Percentiles rank a stretch among this genome's conserved stretches.
Evolutionary conservation across 2,113 vertebrate species (phyloP).

Genomic region (Rhipidura dahli): DNA sequence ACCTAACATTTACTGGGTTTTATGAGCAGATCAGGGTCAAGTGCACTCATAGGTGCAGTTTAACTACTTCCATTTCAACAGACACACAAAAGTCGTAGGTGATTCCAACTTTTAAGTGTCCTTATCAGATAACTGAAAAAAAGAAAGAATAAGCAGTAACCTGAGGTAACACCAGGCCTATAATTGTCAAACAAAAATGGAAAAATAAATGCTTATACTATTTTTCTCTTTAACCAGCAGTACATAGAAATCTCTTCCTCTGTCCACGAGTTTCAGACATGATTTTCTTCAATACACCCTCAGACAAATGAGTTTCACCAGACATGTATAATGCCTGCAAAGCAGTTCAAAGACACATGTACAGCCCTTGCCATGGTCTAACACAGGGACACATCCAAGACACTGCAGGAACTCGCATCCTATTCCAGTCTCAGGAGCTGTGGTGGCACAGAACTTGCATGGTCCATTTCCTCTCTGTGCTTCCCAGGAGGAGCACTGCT

Average conservation of each 20-base stretch:
- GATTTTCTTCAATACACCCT: accelerated
- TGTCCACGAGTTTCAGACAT: not conserved
- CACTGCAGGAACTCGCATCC: not conserved
- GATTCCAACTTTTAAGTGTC: not conserved
- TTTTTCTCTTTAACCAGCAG: not conserved
- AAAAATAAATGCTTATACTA: not conserved
- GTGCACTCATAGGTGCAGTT: not conserved
- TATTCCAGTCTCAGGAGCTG: accelerated
- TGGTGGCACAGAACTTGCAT: not conserved
- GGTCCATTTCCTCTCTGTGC: accelerated
- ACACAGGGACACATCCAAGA: not conserved
- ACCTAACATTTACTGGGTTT: not conserved
- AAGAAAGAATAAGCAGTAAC: not conserved
- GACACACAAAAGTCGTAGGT: not conserved
- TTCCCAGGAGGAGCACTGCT: not conserved
- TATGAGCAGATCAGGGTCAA: not conserved
- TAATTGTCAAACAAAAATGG: not conserved
- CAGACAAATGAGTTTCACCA: not conserved
- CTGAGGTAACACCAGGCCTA: not conserved
- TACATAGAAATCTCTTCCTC: not conserved
- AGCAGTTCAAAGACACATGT: not conserved
- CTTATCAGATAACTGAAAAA: not conserved
- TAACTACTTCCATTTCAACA: not conserved
- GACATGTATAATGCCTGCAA: not conserved
- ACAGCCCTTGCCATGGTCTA: not conserved